Evolutionary conservation across 2,113 vertebrate genomes (phyloP), one percentile per base, ranked within the genome.

Genomic region (Trogon surrucura): DNA sequence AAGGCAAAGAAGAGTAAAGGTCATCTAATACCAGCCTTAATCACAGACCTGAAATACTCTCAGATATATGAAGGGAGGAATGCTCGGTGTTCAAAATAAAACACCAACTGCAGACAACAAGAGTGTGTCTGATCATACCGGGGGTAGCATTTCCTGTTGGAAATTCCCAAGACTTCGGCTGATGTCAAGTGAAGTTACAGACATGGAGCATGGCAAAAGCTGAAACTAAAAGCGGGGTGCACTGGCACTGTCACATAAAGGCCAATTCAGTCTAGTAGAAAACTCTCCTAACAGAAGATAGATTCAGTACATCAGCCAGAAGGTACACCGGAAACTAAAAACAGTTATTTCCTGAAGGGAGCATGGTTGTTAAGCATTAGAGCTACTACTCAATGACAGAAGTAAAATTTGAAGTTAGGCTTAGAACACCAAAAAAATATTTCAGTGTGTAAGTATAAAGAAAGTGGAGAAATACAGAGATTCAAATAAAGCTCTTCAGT

Each of bases 21-120:
- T 98, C 98, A 98, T 95, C 97, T 97, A 97, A 97, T 97, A 97
- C 97, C 96, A 80, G 97, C 91, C 97, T 97, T 97, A 98, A 98
- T 98, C 98, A 98, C 93, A 93, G 95, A 96, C 93, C 95, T 94
- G 84, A 94, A 97, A 96, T 96, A 94, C 94, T 85, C 96, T 97
- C 93, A 94, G 94, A 89, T 97, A 97, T 91, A 91, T 91, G 95
- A 94, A 96, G 95, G 77, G 41, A 87, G 80, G 67, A 96, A 91
- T 85, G 97, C 94, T 97, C 75, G 92, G 96, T 83, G 95, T 96
- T 97, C 97, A 97, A 98, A 98, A 98, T 94, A 97, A 98, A 97
- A 81, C 94, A 85, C 95, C 89, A 90, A 71, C 80, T 80, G 95
- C 95, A 89, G 96, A 96, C 96, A 96, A 95, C 97, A 93, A 75